Evolutionary conservation across 2,113 vertebrate species (phyloP).

Genomic region (Hippopotamus amphibius): DNA sequence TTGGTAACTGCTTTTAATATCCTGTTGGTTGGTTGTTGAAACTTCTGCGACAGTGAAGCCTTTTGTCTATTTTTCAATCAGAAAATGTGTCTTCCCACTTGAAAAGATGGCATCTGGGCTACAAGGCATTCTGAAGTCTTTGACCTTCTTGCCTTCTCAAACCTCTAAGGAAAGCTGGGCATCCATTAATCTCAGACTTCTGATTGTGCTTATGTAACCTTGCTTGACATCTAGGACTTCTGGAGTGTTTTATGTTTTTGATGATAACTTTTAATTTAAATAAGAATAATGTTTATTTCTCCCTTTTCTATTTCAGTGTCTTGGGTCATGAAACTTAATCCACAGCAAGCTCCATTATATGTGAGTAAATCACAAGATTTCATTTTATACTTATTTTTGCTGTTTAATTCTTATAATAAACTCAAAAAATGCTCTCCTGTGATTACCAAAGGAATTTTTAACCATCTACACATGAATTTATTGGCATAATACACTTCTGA

Average conservation of each 20-base stretch:
- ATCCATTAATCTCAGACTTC: background rate
- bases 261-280: background rate
- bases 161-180: background rate
- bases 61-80: background rate
- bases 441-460: conserved; percentile 2
- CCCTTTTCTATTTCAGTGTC: conserved; percentile 90
- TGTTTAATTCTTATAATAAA: background rate
- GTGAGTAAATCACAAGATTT: conserved; percentile 90
- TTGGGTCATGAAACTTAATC: conserved; percentile 99
- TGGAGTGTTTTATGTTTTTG: background rate
- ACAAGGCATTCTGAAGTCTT: background rate
- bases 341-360: conserved; percentile 98
- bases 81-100: background rate
- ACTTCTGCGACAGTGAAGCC: background rate
- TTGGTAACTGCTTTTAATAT: background rate
- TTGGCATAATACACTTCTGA: background rate
- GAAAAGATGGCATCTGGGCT: background rate
- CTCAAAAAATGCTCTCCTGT: background rate
- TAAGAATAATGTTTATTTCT: background rate
- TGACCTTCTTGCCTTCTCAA: background rate
- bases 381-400: background rate
- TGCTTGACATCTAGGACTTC: background rate
- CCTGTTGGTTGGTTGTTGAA: background rate
- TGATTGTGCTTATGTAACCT: background rate
- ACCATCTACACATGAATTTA: background rate